Evolutionary conservation across 2,888 invertebrate species (phyloP).

Genomic region (Ctenicera cuprea): DNA sequence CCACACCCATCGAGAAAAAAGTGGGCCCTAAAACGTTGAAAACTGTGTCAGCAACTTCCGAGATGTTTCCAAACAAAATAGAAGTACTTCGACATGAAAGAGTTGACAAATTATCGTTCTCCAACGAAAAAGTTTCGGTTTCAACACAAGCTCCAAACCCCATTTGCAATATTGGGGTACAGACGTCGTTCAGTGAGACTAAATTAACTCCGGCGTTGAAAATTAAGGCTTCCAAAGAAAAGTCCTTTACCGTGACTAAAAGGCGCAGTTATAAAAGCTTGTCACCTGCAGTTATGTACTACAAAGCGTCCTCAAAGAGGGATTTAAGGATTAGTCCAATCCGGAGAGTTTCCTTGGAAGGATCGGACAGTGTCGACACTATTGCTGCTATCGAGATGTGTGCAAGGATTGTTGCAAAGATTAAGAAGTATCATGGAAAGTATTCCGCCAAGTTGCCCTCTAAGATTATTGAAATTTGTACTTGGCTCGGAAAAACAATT

Average conservation of each 20-base stretch:
- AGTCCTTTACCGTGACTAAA: constrained; percentile 2
- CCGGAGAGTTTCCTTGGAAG: background rate
- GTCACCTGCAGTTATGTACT: background rate
- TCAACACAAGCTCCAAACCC: background rate
- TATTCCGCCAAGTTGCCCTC: constrained; percentile 61
- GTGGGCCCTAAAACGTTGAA: background rate
- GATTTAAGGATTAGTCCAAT: background rate
- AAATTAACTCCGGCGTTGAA: background rate
- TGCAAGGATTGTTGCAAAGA: constrained; percentile 56
- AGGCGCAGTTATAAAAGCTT: constrained; percentile 19
- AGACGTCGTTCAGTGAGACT: background rate
- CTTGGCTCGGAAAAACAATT: constrained; percentile 62
- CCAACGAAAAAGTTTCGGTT: background rate
- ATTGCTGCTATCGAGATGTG: constrained; percentile 16
- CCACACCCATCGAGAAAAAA: constrained; percentile 62
- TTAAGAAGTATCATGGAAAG: constrained; percentile 61
- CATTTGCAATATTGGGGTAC: constrained; percentile 16
- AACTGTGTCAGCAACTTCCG: background rate
- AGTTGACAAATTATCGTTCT: background rate
- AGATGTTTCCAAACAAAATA: background rate
- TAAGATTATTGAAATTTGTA: constrained; percentile 61
- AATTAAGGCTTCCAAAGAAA: background rate
- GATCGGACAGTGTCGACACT: background rate
- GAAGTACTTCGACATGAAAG: background rate
- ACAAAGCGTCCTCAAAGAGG: background rate